Base-by-base conservation (phyloP, 2,888 invertebrate genomes). In the Agonopterix subpropinquella region DNA sequence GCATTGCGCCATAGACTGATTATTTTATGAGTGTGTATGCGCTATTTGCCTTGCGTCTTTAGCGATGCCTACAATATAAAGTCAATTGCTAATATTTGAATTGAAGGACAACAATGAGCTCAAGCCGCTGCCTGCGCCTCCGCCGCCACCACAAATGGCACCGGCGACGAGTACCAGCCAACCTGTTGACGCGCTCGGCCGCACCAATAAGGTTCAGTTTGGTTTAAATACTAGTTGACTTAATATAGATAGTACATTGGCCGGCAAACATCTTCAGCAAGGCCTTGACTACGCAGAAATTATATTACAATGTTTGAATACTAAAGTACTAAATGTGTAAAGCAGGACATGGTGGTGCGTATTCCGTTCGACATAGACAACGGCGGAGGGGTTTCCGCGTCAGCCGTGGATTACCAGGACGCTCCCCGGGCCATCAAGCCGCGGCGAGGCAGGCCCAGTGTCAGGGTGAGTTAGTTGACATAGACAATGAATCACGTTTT, bases 321-420 rank as follows among this genome's bases (percentile, higher is more conserved):
- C 28, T 7, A 28, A 28, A 5, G 28, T 28, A 28, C 28, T 28
- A 28, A 28, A 28, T 36, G 13, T 13, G 36, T 41, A 4, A 11
- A 8, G 28, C 62, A 85, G 79, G 86, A 86, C 41, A 74, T 77
- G 65, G 79, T 85, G 49, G 79, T 88, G 4, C 83, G 85, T 13
- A 85, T 88, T 49, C 87, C 89, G 4, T 85, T 87, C 46, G 86
- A 88, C 62, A 85, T 88, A 2, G 83, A 86, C 45, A 80, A 77
- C 47, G 72, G 77, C 1, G 57, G 57, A 41, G 61, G 56, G 44
- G 51, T 62, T 0, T 51, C 64, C 0, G 44, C 10, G 2, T 1
- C 60, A 8, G 59, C 55, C n/a, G 64, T 67, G 4, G 80, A 79
- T 54, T 81, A 75, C 47, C 54, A 70, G 1, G 80, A 80, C 43